Conservation (phyloP, 2,888 invertebrate species). For the Melinaea menophilus region DNA sequence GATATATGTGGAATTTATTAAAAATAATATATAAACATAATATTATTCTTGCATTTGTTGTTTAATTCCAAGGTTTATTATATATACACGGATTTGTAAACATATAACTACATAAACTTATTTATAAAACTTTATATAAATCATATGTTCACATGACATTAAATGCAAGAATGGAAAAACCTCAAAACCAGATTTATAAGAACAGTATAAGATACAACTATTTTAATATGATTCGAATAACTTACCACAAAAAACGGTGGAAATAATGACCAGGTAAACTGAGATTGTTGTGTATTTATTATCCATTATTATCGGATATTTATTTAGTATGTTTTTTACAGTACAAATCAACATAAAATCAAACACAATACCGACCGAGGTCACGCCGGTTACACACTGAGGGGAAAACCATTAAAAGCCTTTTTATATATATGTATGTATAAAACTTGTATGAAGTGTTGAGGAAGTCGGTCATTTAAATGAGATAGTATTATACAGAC, state of each 20-base stretch:
- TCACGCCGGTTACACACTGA: slow-evolving; percentile 7
- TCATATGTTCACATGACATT: neutral
- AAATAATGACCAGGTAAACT: slow-evolving; percentile 19
- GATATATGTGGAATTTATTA: too few relatives aligned
- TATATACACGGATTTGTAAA: too few relatives aligned
- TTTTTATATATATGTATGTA: too few relatives aligned
- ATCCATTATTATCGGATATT: slow-evolving; percentile 11
- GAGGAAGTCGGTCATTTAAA: too few relatives aligned
- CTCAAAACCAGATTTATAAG: slow-evolving; percentile 6
- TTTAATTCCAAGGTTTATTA: too few relatives aligned
- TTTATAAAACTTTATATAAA: too few relatives aligned
- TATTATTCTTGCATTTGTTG: too few relatives aligned
- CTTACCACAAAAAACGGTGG: slow-evolving; percentile 23
- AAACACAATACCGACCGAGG: slow-evolving; percentile 3
- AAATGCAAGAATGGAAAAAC: slow-evolving; percentile 7
- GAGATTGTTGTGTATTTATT: slow-evolving; percentile 7
- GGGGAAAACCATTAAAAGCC: neutral
- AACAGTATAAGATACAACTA: slow-evolving; percentile 13
- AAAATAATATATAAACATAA: too few relatives aligned
- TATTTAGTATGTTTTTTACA: slow-evolving; percentile 2
- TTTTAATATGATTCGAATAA: slow-evolving; percentile 14
- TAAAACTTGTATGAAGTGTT: too few relatives aligned
- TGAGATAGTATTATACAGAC: too few relatives aligned
- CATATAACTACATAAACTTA: too few relatives aligned
- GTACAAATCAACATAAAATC: neutral